phyloP scores from a whole-genome alignment of 2,797 vertebrate genomes.

The Peromyscus nudipes region DNA sequence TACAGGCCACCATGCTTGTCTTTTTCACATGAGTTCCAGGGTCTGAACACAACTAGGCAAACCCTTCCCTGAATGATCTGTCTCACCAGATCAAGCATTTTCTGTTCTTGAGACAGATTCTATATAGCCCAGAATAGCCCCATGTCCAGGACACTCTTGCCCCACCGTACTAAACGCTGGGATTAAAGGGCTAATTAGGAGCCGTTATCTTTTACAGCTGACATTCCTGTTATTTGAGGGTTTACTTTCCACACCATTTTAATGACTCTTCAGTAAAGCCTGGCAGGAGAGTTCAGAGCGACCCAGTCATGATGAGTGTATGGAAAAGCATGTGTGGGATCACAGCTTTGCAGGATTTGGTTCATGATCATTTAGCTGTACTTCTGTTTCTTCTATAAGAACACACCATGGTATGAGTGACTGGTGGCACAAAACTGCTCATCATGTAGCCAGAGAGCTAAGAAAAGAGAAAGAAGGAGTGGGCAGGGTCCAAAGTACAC shows the following conservation, averaged over 20 bases:
- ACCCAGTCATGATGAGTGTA: neutral
- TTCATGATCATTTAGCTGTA: fast-evolving
- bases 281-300: neutral
- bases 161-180: neutral
- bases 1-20: neutral
- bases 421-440: neutral
- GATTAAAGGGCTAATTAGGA: neutral
- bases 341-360: neutral
- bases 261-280: neutral
- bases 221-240: neutral
- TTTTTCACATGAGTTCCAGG: neutral
- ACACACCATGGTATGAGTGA: no score
- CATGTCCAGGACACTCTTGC: neutral
- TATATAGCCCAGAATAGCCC: neutral
- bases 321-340: neutral
- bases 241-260: neutral
- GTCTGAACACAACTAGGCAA: neutral
- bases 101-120: neutral
- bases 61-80: no score
- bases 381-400: neutral
- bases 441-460: neutral
- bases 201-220: neutral
- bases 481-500: neutral
- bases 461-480: neutral
- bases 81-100: neutral